Conservation (phyloP, 2,888 invertebrate species). For the Drosophila longiperda region DNA sequence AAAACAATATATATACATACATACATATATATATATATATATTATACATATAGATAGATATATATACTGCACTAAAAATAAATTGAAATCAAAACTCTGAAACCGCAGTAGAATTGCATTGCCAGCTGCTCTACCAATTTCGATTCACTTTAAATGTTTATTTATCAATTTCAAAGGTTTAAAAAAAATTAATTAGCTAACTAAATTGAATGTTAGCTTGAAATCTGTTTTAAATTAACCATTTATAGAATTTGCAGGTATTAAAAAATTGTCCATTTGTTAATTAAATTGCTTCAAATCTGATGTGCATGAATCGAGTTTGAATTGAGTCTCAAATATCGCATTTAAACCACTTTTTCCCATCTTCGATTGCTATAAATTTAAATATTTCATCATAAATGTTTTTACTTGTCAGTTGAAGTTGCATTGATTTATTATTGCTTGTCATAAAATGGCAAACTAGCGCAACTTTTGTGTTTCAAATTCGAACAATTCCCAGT, state of each 20-base stretch:
- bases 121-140: conserved; percentile 8
- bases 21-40: background rate
- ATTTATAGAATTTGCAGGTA: background rate
- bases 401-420: background rate
- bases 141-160: background rate
- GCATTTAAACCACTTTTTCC: background rate
- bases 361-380: background rate
- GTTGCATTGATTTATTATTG: conserved; percentile 51
- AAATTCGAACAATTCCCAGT: conserved; percentile 56
- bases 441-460: conserved; percentile 13
- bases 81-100: conserved; percentile 8
- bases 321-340: background rate
- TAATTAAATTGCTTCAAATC: conserved; percentile 2
- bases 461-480: background rate
- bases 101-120: conserved; percentile 19
- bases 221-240: background rate
- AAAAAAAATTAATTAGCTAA: background rate
- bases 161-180: background rate
- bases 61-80: background rate
- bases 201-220: background rate
- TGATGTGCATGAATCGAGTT: background rate
- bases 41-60: background rate
- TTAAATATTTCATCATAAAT: background rate
- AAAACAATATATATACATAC: background rate
- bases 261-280: background rate